phyloP scores from a whole-genome alignment of 2,113 vertebrate species.

The Notiomystis cincta region DNA sequence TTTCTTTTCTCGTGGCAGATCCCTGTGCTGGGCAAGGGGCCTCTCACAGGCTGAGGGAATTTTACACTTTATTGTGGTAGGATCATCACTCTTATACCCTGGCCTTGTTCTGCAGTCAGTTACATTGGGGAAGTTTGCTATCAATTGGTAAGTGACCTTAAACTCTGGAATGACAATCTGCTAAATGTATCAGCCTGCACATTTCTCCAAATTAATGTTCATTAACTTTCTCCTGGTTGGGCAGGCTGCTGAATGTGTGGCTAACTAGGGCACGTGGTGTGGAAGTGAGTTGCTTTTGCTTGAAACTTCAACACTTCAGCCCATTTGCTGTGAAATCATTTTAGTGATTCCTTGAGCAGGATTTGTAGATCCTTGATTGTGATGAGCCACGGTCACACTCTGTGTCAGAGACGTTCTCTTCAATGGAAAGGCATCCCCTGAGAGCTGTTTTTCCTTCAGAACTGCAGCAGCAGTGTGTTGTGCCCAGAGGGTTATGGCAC shows the following conservation, averaged over 20 bases:
- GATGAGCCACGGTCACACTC: neutral
- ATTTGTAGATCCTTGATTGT: neutral
- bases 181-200: slow-evolving; percentile 12
- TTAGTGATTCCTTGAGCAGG: neutral
- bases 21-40: neutral
- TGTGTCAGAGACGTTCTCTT: neutral
- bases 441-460: neutral
- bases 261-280: neutral
- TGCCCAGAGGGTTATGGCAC: neutral
- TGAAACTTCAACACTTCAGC: neutral
- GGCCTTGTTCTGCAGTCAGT: slow-evolving; percentile 21
- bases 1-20: neutral
- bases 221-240: neutral
- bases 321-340: neutral
- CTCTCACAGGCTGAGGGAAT: neutral
- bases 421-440: neutral
- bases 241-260: slow-evolving; percentile 1
- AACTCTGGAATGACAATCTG: slow-evolving; percentile 21
- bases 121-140: slow-evolving; percentile 14
- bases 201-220: neutral
- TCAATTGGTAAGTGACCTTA: slow-evolving; percentile 11
- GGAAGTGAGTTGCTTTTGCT: slow-evolving; percentile 6
- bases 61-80: neutral
- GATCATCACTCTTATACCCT: slow-evolving; percentile 12
- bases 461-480: neutral